phyloP scores from a whole-genome alignment of 2,113 vertebrate species.

The Pelodiscus sinensis region DNA sequence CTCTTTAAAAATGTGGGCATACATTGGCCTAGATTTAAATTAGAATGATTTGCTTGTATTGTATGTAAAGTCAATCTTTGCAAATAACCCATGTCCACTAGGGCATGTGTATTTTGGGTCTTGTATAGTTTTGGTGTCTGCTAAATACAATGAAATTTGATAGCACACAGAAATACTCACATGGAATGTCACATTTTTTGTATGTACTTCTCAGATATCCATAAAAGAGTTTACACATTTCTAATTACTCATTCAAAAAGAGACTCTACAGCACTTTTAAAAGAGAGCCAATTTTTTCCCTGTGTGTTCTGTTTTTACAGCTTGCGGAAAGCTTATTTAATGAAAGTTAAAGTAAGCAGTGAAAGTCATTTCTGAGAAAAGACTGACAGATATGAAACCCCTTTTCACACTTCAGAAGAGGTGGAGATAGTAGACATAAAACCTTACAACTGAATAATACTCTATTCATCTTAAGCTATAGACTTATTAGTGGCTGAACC shows the following conservation, averaged over 20 bases:
- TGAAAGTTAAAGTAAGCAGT: slow-evolving; percentile 72
- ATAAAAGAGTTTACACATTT: slow-evolving; percentile 75
- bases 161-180: slow-evolving; percentile 65
- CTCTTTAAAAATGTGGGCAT: slow-evolving; percentile 63
- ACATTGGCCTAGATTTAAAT: slow-evolving; percentile 61
- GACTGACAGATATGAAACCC: slow-evolving; percentile 73
- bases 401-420: slow-evolving; percentile 72
- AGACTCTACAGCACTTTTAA: slow-evolving; percentile 72
- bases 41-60: slow-evolving; percentile 57
- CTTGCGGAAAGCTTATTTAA: slow-evolving; percentile 75
- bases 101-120: slow-evolving; percentile 71
- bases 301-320: slow-evolving; percentile 75
- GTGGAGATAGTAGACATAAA: slow-evolving; percentile 69
- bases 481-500: slow-evolving; percentile 52
- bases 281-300: slow-evolving; percentile 65
- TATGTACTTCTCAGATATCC: slow-evolving; percentile 70
- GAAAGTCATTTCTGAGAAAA: slow-evolving; percentile 70
- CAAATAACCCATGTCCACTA: slow-evolving; percentile 69
- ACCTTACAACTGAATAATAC: slow-evolving; percentile 53
- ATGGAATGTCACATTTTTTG: slow-evolving; percentile 64
- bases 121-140: slow-evolving; percentile 58
- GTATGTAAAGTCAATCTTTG: slow-evolving; percentile 68
- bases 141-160: slow-evolving; percentile 71
- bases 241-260: slow-evolving; percentile 76
- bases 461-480: slow-evolving; percentile 58